phyloP scores from a whole-genome alignment of 2,113 vertebrate species.

The Aldabrachelys gigantea region DNA sequence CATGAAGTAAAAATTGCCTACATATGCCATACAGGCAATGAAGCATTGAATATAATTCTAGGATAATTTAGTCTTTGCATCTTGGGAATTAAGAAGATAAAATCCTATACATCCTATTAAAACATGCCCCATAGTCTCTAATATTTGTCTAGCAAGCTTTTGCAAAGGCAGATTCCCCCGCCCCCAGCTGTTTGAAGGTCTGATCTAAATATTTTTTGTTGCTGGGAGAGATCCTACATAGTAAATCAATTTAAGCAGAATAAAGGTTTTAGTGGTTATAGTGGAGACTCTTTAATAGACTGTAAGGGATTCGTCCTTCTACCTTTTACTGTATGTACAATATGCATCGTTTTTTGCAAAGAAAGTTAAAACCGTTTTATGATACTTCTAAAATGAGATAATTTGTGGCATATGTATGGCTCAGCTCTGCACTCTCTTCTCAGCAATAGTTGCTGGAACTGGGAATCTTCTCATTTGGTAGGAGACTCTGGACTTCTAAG shows the following conservation, averaged over 20 bases:
- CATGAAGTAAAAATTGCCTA: not conserved
- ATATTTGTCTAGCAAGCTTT: not conserved
- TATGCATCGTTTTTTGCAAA: not conserved
- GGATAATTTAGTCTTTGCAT: not conserved
- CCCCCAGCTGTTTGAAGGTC: constrained; percentile 30
- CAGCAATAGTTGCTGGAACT: not conserved
- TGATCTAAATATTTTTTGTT: constrained; percentile 71
- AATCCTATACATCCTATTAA: not conserved
- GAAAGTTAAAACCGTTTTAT: not conserved
- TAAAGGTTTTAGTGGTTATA: constrained; percentile 58
- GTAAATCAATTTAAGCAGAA: constrained; percentile 32
- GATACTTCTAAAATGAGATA: constrained; percentile 19
- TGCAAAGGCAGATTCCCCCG: not conserved
- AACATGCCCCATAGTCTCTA: not conserved
- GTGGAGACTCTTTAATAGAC: constrained; percentile 30
- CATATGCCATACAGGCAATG: not conserved
- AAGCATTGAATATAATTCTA: not conserved
- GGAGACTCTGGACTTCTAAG: not conserved
- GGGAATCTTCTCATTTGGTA: not conserved
- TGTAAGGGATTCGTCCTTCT: not conserved
- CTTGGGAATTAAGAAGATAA: not conserved
- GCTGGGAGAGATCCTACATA: constrained; percentile 69
- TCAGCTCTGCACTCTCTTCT: not conserved
- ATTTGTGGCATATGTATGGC: constrained; percentile 17
- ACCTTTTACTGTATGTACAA: constrained; percentile 28